phyloP scores from a whole-genome alignment of 2,113 vertebrate species.

The Aegithalos caudatus region DNA sequence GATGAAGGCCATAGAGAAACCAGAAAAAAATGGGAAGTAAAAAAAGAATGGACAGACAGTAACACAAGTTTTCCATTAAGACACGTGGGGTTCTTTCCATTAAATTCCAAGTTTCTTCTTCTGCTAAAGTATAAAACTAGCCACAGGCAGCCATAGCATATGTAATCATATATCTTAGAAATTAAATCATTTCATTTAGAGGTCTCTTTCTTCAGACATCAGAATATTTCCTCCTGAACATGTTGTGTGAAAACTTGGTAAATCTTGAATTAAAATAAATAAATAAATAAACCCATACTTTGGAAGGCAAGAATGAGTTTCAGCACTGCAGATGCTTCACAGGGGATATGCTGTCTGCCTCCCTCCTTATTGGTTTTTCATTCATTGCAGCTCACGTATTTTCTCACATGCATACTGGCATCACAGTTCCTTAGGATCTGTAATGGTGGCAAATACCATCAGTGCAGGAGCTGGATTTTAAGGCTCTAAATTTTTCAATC shows the following conservation, averaged over 20 bases:
- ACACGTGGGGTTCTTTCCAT: background rate
- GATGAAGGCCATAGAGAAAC: background rate
- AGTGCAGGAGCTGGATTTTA: background rate
- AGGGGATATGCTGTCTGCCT: background rate
- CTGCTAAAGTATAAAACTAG: background rate
- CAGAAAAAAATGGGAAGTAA: background rate
- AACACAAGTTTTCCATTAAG: background rate
- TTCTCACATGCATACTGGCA: background rate
- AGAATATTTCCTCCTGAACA: background rate
- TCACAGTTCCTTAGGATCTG: background rate
- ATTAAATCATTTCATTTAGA: background rate
- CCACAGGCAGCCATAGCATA: background rate
- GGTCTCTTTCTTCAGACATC: background rate
- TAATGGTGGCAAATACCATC: background rate
- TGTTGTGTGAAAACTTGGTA: background rate
- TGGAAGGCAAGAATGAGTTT: background rate
- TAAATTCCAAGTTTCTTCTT: background rate
- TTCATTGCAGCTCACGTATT: background rate
- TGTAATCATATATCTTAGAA: background rate
- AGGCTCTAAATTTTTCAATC: background rate
- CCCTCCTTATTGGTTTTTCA: background rate
- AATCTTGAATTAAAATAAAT: background rate
- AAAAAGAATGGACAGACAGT: background rate
- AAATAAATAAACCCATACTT: background rate
- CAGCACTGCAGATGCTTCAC: background rate